Evolutionary conservation across 2,797 vertebrate genomes (phyloP).

Genomic region (Microchirus variegatus): DNA sequence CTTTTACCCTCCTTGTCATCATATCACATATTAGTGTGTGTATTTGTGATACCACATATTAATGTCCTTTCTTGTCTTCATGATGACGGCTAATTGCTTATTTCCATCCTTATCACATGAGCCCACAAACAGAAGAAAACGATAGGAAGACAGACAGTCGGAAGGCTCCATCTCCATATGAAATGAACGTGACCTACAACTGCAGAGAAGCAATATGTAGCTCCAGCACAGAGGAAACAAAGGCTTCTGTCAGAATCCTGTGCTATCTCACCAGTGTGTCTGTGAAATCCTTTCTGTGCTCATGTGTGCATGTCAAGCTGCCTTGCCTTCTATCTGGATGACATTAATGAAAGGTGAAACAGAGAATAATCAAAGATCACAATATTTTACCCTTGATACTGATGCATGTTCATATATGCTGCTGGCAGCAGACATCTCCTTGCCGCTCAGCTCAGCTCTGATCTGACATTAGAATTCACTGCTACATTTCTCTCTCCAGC

Average conservation of each 20-base stretch:
- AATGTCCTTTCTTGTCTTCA: conserved; percentile 42
- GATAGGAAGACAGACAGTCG: conserved; percentile 25
- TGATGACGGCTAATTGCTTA: conserved; percentile 54
- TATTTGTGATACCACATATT: conserved; percentile 13
- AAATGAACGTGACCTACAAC: conserved; percentile 68
- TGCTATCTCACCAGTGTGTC: conserved; percentile 51
- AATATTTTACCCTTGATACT: conserved; percentile 75
- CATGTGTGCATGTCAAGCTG: conserved; percentile 49
- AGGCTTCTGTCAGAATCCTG: conserved; percentile 57
- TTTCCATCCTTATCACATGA: conserved; percentile 56
- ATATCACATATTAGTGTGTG: conserved; percentile 3
- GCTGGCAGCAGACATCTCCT: conserved; percentile 55
- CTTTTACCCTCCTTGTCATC: conserved; percentile 5
- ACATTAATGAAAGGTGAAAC: conserved; percentile 81
- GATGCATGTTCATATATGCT: conserved; percentile 54
- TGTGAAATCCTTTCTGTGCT: conserved; percentile 50
- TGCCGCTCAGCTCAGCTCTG: conserved; percentile 45
- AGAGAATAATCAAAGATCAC: conserved; percentile 79
- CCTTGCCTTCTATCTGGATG: conserved; percentile 61
- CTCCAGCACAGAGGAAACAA: conserved; percentile 60
- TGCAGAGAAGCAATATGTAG: conserved; percentile 46
- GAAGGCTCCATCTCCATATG: conserved; percentile 35
- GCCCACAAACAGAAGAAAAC: conserved; percentile 54
- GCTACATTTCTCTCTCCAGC: conserved; percentile 64
- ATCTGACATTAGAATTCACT: conserved; percentile 75